These are phyloP conservation scores for Sebastes flavidus DNA, from an alignment of 2,797 vertebrate genomes.

Conservation along the genomic window DNA sequence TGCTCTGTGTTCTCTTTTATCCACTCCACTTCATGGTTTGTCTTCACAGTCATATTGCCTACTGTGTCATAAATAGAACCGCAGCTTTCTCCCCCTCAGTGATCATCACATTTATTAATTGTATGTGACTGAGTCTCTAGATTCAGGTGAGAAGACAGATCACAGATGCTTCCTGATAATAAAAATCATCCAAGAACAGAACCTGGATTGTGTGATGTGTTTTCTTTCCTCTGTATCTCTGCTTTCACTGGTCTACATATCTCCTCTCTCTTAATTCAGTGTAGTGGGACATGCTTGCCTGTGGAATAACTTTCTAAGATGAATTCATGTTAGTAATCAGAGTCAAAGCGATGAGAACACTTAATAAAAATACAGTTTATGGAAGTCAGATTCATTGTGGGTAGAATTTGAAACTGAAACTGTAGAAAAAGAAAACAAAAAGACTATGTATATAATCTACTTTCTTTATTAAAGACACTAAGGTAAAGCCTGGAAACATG, in stretches of 20 bases:
- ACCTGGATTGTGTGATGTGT: background rate
- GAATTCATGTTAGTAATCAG: background rate
- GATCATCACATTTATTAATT: background rate
- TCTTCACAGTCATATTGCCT: background rate
- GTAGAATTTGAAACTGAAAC: background rate
- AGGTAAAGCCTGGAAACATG: background rate
- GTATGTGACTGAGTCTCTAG: background rate
- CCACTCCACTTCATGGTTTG: no score
- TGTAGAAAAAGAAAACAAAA: background rate
- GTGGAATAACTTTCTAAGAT: background rate
- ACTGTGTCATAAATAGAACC: background rate
- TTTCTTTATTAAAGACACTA: background rate
- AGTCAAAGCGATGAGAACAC: background rate
- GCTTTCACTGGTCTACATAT: background rate
- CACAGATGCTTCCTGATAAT: background rate
- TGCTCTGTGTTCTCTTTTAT: background rate
- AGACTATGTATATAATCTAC: background rate
- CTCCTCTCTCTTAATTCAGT: background rate
- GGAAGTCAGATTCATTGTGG: background rate
- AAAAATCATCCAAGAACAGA: background rate
- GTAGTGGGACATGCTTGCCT: background rate
- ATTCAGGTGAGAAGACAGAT: conserved; percentile 4
- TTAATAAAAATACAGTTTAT: background rate
- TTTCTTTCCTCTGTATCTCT: background rate
- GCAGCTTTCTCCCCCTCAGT: background rate